Evolutionary conservation across 2,888 invertebrate genomes (phyloP).

Genomic region (Ormyrus pomaceus): DNA sequence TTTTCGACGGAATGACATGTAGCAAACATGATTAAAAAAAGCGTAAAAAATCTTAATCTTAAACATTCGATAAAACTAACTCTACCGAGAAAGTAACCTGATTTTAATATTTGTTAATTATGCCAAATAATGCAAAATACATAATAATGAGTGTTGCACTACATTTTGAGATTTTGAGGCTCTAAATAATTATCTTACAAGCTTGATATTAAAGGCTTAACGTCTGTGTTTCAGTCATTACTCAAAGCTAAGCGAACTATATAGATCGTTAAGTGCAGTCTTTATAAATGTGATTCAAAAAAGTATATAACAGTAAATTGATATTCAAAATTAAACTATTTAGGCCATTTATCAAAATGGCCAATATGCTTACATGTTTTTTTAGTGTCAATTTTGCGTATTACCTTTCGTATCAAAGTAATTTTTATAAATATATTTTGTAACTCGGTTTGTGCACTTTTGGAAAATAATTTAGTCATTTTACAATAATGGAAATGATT

Average conservation of each 20-base stretch:
- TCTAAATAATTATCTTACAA: conserved; percentile 33
- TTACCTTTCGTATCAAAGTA: conserved; percentile 6
- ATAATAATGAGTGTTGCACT: conserved; percentile 17
- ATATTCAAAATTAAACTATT: conserved; percentile 10
- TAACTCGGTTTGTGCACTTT: conserved; percentile 36
- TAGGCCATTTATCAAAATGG: conserved; percentile 11
- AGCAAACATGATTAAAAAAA: conserved; percentile 31
- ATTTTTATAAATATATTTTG: conserved; percentile 1
- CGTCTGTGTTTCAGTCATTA: conserved; percentile 49
- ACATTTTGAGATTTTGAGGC: background rate
- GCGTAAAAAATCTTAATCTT: conserved; percentile 40
- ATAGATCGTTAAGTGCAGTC: conserved; percentile 46
- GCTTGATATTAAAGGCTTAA: conserved; percentile 45
- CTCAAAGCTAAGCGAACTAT: conserved; percentile 39
- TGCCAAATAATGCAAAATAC: conserved; percentile 19
- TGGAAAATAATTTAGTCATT: background rate
- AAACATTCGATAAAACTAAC: conserved; percentile 10
- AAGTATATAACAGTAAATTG: background rate
- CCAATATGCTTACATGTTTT: background rate
- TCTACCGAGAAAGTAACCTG: conserved; percentile 23
- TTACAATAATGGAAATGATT: too few species aligned
- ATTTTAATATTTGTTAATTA: conserved; percentile 28
- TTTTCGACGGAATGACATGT: conserved; percentile 43
- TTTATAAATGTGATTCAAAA: conserved; percentile 36
- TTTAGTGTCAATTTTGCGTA: background rate